These are phyloP conservation scores for Artibeus lituratus DNA, from an alignment of 2,797 vertebrate genomes.

Conservation along the genomic window DNA sequence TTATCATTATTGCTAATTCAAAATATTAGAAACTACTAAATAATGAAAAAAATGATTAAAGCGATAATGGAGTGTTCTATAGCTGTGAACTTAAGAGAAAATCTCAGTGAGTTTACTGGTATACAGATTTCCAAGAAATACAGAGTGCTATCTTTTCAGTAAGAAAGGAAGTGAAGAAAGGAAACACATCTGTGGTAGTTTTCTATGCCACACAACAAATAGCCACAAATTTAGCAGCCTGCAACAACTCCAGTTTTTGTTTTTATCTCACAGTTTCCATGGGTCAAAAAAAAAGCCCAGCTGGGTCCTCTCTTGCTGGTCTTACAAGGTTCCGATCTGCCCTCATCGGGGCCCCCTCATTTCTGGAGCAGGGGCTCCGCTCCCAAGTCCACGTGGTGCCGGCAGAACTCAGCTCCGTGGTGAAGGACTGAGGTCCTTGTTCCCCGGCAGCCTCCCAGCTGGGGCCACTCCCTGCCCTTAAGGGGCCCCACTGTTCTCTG, in stretches of 20 bases:
- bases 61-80: neutral
- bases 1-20: neutral
- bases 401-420: neutral
- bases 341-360: accelerated
- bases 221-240: neutral
- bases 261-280: neutral
- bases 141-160: neutral
- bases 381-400: neutral
- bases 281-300: neutral
- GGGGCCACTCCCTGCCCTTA: too few species aligned
- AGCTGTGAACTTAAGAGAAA: neutral
- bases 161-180: neutral
- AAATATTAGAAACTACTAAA: neutral
- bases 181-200: neutral
- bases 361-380: neutral
- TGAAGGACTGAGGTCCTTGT: neutral
- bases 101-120: neutral
- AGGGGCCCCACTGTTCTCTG: accelerated
- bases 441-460: neutral
- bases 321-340: neutral
- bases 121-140: neutral
- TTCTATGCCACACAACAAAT: neutral
- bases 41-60: neutral
- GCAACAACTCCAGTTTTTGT: neutral
- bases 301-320: neutral